Percentiles rank a stretch among this genome's conserved stretches.
Evolutionary conservation across 2,888 invertebrate genomes (phyloP).

Genomic region (Camptogramma bilineatum): DNA sequence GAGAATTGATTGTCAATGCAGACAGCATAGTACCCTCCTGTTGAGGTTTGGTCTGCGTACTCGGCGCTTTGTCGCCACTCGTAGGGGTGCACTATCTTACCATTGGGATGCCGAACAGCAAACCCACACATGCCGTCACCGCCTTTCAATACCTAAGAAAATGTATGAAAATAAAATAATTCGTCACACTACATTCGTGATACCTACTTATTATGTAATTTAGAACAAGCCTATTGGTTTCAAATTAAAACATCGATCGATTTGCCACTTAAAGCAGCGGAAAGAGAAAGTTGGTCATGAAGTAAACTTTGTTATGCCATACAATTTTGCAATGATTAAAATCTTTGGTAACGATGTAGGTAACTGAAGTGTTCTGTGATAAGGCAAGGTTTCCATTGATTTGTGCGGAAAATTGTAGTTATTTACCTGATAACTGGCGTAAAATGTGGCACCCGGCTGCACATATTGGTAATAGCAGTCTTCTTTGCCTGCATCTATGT

Average conservation of each 20-base stretch:
- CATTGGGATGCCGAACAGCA: conserved; percentile 94
- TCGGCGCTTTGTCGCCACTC: conserved; percentile 96
- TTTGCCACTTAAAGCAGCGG: not conserved
- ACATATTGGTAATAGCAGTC: conserved; percentile 98
- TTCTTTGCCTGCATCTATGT: conserved; percentile 96
- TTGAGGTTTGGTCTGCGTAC: conserved; percentile 92
- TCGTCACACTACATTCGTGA: not conserved
- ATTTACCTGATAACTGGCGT: conserved; percentile 96
- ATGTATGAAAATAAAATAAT: not conserved
- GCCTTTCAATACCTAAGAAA: conserved; percentile 92
- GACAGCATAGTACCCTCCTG: conserved; percentile 95
- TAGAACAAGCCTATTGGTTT: not conserved
- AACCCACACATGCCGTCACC: conserved; percentile 98
- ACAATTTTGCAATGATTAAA: conserved; percentile 6
- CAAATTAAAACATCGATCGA: not conserved
- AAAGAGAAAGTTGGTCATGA: conserved; percentile 17
- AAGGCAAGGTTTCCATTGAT: conserved; percentile 14
- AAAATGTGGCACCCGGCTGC: conserved; percentile 95
- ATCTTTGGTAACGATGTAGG: not conserved
- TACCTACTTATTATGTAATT: not conserved
- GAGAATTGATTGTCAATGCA: conserved; percentile 98
- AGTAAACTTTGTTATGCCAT: not conserved
- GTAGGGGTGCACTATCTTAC: conserved; percentile 94
- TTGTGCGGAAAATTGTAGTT: conserved; percentile 34
- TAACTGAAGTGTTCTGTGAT: not conserved